A percentile compares a stretch with the other conserved stretches of the same genome.
Conservation (phyloP, 2,888 invertebrate species). For the Machimus atricapillus region DNA sequence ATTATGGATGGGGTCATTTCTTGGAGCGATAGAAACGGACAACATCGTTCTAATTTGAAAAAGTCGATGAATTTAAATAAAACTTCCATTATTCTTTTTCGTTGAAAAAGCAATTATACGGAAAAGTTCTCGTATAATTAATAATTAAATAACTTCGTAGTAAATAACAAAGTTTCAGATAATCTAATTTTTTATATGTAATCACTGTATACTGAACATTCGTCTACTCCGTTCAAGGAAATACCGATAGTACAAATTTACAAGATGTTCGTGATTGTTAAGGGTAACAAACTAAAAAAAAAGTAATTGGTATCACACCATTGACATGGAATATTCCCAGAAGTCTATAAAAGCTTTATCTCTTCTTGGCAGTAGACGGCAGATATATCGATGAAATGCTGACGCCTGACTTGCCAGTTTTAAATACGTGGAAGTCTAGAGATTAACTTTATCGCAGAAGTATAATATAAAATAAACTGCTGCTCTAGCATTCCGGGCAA, state of each 20-base stretch:
- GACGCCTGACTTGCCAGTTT: neutral
- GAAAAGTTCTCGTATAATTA: no score
- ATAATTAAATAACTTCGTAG: no score
- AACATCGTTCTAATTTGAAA: no score
- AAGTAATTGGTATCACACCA: neutral
- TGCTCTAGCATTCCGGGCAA: neutral
- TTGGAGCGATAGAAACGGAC: no score
- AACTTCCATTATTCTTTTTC: no score
- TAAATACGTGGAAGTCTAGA: slow-evolving; percentile 2
- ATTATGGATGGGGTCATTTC: no score
- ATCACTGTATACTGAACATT: neutral
- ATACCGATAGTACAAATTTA: neutral
- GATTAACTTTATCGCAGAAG: slow-evolving; percentile 9
- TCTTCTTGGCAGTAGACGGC: neutral
- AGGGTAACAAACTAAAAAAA: neutral
- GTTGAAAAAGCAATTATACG: no score
- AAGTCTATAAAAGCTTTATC: neutral
- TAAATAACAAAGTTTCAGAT: no score
- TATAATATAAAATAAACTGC: neutral
- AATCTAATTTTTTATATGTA: no score
- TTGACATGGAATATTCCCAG: slow-evolving; percentile 12
- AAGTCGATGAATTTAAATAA: no score
- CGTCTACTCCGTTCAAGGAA: neutral
- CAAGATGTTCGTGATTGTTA: neutral
- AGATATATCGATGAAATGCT: neutral